Percentiles rank a stretch among this genome's conserved stretches.
Conservation (phyloP, 2,888 invertebrate species). For the Loripinus fragilis region DNA sequence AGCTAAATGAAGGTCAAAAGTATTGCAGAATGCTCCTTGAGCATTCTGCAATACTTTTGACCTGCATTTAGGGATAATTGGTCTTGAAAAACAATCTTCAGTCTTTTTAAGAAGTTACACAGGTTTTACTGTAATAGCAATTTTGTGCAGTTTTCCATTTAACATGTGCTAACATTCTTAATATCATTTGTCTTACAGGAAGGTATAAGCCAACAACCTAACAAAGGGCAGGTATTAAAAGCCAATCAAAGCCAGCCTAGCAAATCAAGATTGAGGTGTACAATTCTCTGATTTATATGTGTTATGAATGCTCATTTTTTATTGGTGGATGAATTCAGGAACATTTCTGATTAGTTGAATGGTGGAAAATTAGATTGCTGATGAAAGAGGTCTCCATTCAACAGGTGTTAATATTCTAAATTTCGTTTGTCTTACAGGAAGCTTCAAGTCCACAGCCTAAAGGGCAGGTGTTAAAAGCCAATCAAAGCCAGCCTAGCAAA, state of each 20-base stretch:
- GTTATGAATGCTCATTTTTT: constrained; percentile 29
- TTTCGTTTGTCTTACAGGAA: constrained; percentile 62
- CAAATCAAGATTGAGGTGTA: constrained; percentile 76
- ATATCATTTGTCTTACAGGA: constrained; percentile 63
- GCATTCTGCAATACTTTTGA: too few species aligned
- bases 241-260: constrained; percentile 70
- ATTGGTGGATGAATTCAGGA: constrained; percentile 17
- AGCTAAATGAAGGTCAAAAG: too few species aligned
- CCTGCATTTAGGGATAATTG: too few species aligned
- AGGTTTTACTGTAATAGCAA: too few species aligned
- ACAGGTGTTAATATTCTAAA: too few species aligned
- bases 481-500: constrained; percentile 71
- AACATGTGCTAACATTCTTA: too few species aligned
- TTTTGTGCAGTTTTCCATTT: too few species aligned
- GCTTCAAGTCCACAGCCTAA: constrained; percentile 59
- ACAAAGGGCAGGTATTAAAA: constrained; percentile 64
- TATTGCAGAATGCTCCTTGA: too few species aligned
- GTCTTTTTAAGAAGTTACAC: too few species aligned
- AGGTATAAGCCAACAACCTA: constrained; percentile 58
- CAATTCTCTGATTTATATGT: constrained; percentile 69
- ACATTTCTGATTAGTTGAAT: background rate
- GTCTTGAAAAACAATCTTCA: too few species aligned
- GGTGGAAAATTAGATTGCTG: background rate
- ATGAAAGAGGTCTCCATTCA: too few species aligned
- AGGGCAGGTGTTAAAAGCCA: constrained; percentile 66